Conservation (phyloP, 2,113 vertebrate species). For the Helogale parvula region DNA sequence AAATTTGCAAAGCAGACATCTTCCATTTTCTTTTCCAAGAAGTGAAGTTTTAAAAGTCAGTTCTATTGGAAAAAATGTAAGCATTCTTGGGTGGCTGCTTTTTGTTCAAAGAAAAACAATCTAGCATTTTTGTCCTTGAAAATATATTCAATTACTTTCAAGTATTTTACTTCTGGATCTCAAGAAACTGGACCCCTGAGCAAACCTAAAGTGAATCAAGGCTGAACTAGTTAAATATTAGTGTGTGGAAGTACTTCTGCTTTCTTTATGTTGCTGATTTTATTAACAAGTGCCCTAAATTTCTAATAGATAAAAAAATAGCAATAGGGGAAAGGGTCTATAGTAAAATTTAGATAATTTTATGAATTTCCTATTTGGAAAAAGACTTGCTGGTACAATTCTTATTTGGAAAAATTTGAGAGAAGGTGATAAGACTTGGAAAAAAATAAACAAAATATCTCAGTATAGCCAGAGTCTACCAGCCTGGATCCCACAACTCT, state of each 20-base stretch:
- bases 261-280: not conserved
- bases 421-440: not conserved
- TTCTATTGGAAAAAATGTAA: not conserved
- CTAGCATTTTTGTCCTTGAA: not conserved
- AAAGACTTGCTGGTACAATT: not conserved
- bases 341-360: not conserved
- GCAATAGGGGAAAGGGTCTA: not conserved
- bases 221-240: not conserved
- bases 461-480: not conserved
- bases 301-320: not conserved
- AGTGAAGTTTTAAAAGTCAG: conserved; percentile 50
- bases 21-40: conserved; percentile 40
- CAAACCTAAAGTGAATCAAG: not conserved
- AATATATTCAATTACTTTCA: not conserved
- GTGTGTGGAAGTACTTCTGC: not conserved
- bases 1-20: conserved; percentile 7
- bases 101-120: not conserved
- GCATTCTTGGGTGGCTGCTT: not conserved
- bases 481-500: not conserved
- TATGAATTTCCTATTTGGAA: not conserved
- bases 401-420: not conserved
- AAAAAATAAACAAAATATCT: not conserved
- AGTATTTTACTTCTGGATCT: not conserved
- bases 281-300: not conserved
- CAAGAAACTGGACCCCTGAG: not conserved